phyloP scores from a whole-genome alignment of 2,888 invertebrate genomes.

The Deilephila elpenor region DNA sequence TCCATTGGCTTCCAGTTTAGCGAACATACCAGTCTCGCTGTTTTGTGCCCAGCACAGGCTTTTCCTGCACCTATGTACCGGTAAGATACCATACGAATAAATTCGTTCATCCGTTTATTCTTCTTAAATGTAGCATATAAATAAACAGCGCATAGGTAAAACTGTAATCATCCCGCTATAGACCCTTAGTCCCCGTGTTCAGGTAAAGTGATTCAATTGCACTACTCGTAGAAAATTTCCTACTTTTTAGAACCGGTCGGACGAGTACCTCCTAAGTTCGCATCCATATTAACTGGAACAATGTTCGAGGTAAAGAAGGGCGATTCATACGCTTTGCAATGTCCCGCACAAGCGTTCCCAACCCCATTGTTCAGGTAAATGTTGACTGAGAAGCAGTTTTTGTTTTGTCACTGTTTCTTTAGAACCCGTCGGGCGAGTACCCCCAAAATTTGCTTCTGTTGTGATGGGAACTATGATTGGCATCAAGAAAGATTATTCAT shows the following conservation, averaged over 20 bases:
- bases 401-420: slow-evolving; percentile 53
- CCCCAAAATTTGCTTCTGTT: slow-evolving; percentile 87
- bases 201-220: slow-evolving; percentile 66
- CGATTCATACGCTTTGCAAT: slow-evolving; percentile 77
- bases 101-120: slow-evolving; percentile 60
- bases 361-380: slow-evolving; percentile 83
- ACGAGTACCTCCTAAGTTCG: slow-evolving; percentile 83
- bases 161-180: slow-evolving; percentile 87
- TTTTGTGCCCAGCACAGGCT: slow-evolving; percentile 89
- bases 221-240: slow-evolving; percentile 47
- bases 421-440: slow-evolving; percentile 89
- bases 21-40: slow-evolving; percentile 80
- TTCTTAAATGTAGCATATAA: not conserved
- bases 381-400: slow-evolving; percentile 40
- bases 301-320: slow-evolving; percentile 83
- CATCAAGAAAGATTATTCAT: slow-evolving; percentile 72
- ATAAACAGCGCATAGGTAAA: slow-evolving; percentile 61
- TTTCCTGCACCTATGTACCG: slow-evolving; percentile 89
- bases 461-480: slow-evolving; percentile 86
- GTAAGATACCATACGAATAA: slow-evolving; percentile 81
- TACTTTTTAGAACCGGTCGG: slow-evolving; percentile 70
- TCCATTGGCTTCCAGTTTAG: slow-evolving; percentile 87
- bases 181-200: slow-evolving; percentile 83
- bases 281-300: slow-evolving; percentile 79
- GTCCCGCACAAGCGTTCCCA: slow-evolving; percentile 89